Evolutionary conservation across 2,797 vertebrate species (phyloP).

Genomic region (Malacoctenus gilli): DNA sequence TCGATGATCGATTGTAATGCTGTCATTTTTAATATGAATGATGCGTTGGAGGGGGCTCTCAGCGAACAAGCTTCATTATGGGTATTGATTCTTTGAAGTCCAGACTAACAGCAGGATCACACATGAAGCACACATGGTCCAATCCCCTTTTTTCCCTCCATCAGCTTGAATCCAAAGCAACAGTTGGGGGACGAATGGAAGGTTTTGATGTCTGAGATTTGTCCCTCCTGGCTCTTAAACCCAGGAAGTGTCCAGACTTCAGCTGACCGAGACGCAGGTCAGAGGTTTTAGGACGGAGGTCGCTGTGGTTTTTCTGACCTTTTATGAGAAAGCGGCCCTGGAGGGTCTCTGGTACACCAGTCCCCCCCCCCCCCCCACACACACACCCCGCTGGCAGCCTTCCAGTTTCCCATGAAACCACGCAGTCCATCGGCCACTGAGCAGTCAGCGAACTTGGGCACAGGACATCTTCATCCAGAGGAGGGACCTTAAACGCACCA

Average conservation of each 20-base stretch:
- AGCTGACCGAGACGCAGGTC: constrained; percentile 18
- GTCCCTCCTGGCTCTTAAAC: not conserved
- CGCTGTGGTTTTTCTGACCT: not conserved
- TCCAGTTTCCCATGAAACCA: not conserved
- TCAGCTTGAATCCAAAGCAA: too few relatives aligned
- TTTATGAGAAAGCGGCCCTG: constrained; percentile 38
- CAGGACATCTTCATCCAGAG: not conserved
- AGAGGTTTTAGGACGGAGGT: constrained; percentile 21
- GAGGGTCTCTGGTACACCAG: constrained; percentile 1
- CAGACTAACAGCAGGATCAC: too few relatives aligned
- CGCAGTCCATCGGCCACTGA: not conserved
- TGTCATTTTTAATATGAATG: constrained; percentile 1
- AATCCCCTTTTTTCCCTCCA: too few relatives aligned
- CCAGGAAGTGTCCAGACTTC: not conserved
- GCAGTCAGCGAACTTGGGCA: too few relatives aligned
- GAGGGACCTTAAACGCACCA: too few relatives aligned
- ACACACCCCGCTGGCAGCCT: too few relatives aligned
- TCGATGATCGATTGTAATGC: constrained; percentile 1
- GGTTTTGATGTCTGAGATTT: too few relatives aligned
- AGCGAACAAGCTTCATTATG: not conserved
- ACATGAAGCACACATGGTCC: too few relatives aligned
- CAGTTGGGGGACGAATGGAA: too few relatives aligned
- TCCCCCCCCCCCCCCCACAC: too few relatives aligned
- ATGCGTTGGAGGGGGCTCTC: not conserved
- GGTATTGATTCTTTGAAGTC: constrained; percentile 11